Percentiles rank a stretch among this genome's conserved stretches.
phyloP scores from a whole-genome alignment of 2,113 vertebrate genomes.

The Gallinago undulata region DNA sequence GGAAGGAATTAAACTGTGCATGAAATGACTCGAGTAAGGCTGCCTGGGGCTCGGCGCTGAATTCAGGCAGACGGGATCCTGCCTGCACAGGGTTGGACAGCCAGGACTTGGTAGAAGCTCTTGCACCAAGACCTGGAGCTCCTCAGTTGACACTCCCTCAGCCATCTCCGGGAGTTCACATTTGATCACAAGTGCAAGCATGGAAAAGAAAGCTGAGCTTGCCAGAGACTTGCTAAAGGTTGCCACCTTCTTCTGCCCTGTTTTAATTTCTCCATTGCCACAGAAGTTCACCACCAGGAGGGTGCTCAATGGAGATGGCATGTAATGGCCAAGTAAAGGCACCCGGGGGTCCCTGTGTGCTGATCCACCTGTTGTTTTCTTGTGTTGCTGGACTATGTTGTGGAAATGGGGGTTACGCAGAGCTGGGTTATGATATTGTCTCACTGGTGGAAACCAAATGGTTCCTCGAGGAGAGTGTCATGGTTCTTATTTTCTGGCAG shows the following conservation, averaged over 20 bases:
- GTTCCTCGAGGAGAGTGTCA: not conserved
- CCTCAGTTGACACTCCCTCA: not conserved
- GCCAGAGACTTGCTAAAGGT: not conserved
- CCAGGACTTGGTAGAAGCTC: not conserved
- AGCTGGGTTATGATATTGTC: not conserved
- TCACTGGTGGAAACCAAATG: not conserved
- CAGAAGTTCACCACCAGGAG: not conserved
- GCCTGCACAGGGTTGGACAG: not conserved
- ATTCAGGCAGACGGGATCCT: not conserved
- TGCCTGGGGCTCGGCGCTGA: not conserved
- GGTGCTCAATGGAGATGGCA: not conserved
- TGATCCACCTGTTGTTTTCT: not conserved
- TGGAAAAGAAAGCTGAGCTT: not conserved
- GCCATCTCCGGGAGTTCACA: not conserved
- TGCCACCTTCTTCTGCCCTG: not conserved
- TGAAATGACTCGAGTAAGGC: not conserved
- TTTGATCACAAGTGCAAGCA: not conserved
- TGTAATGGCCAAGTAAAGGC: not conserved
- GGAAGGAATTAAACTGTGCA: constrained; percentile 19
- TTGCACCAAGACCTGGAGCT: not conserved
- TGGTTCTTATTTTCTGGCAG: not conserved
- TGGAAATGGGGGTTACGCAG: not conserved
- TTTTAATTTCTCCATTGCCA: not conserved
- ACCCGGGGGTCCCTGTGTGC: accelerated
- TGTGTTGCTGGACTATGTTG: not conserved